These are phyloP conservation scores for Cladorhizidae sp. DNA, from an alignment of 37 sponge, comb jelly and placozoan species.

Conservation along the genomic window DNA sequence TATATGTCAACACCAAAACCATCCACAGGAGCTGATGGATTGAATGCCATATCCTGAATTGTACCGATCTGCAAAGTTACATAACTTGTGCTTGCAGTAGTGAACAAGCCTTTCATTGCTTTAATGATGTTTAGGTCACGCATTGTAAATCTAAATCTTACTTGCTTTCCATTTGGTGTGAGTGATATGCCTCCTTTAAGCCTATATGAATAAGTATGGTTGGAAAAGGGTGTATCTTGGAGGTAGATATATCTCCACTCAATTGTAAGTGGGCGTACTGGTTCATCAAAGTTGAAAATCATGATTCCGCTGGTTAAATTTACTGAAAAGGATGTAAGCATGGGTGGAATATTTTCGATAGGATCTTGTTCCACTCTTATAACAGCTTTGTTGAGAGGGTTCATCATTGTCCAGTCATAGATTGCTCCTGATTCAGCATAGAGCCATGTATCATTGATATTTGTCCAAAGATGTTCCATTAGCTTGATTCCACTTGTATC, in stretches of 20 bases:
- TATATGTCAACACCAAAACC: conserved; percentile 49
- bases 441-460: conserved; percentile 72
- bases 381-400: conserved; percentile 46
- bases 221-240: conserved; percentile 49
- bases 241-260: conserved; percentile 43
- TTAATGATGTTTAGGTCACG: conserved; percentile 85
- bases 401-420: conserved; percentile 82
- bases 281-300: conserved; percentile 84
- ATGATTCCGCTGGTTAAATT: conserved; percentile 80
- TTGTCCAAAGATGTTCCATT: conserved; percentile 72
- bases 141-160: conserved; percentile 47
- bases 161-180: conserved; percentile 66
- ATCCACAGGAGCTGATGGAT: conserved; percentile 65
- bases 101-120: conserved; percentile 60
- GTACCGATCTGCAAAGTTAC: conserved; percentile 58
- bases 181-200: conserved; percentile 59
- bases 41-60: conserved; percentile 81
- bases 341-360: conserved; percentile 66
- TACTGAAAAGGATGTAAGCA: conserved; percentile 56
- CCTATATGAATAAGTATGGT: conserved; percentile 54
- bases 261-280: conserved; percentile 66
- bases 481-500: conserved; percentile 80
- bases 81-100: conserved; percentile 57
- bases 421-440: conserved; percentile 69
- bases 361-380: conserved; percentile 46